phyloP scores from a whole-genome alignment of 2,113 vertebrate genomes.

The Eolophus roseicapilla region DNA sequence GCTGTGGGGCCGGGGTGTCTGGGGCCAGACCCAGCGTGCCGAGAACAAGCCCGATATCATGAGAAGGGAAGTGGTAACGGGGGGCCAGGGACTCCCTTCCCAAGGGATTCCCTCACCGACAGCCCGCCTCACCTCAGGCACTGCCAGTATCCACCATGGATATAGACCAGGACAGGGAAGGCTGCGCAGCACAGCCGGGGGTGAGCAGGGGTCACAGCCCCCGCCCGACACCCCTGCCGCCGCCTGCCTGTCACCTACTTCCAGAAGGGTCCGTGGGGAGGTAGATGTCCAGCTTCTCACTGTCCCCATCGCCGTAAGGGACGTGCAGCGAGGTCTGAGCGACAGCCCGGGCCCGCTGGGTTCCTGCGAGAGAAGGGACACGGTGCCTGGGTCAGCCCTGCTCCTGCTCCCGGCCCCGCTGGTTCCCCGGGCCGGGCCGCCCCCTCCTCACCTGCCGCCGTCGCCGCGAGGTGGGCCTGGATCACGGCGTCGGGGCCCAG shows the following conservation, averaged over 20 bases:
- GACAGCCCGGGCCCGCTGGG: constrained; percentile 70
- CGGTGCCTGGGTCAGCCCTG: background rate
- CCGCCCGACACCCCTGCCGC: accelerated
- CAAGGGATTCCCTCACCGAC: background rate
- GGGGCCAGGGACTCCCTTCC: accelerated
- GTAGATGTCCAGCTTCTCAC: constrained; percentile 89
- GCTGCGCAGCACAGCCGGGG: constrained; percentile 65
- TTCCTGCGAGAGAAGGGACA: constrained; percentile 69
- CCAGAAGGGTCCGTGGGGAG: constrained; percentile 72
- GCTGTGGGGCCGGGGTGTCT: accelerated
- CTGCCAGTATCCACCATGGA: constrained; percentile 96
- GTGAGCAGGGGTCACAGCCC: background rate
- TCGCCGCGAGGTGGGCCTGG: constrained; percentile 70
- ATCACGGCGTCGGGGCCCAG: constrained; percentile 80
- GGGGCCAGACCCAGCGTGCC: background rate
- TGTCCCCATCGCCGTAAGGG: constrained; percentile 79
- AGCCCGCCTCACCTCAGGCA: constrained; percentile 80
- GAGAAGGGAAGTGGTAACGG: background rate
- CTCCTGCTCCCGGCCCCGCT: background rate
- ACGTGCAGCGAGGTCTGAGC: constrained; percentile 75
- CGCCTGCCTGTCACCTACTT: constrained; percentile 52
- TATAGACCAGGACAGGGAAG: constrained; percentile 81
- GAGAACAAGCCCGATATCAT: background rate
- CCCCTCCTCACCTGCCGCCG: constrained; percentile 75
- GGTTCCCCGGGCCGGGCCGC: too few species aligned